phyloP scores from a whole-genome alignment of 2,888 invertebrate species.

The Eilema griseolum region DNA sequence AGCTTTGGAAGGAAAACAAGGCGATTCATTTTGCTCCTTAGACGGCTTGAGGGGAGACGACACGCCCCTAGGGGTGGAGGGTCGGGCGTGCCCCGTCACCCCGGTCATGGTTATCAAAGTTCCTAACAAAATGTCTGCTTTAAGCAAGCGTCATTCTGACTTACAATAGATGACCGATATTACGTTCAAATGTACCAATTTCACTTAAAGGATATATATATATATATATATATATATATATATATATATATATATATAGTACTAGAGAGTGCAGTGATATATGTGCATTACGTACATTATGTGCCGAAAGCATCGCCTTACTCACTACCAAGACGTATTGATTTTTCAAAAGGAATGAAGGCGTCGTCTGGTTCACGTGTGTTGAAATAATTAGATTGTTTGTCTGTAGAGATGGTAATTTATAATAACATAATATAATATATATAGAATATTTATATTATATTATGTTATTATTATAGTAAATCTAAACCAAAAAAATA shows the following conservation, averaged over 20 bases:
- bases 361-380: not conserved
- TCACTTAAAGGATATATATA: not conserved
- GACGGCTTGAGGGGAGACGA: slow-evolving; percentile 59
- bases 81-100: slow-evolving; percentile 66
- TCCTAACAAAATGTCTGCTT: slow-evolving; percentile 71
- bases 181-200: slow-evolving; percentile 10
- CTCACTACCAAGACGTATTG: not conserved
- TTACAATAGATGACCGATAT: slow-evolving; percentile 59
- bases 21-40: slow-evolving; percentile 66
- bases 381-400: not conserved
- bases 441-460: no score
- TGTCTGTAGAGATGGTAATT: not conserved
- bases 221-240: not conserved
- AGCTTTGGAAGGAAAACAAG: slow-evolving; percentile 69
- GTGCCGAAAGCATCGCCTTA: not conserved
- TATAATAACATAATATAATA: no score
- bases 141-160: slow-evolving; percentile 56
- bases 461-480: no score
- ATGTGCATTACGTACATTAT: not conserved
- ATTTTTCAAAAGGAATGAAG: slow-evolving; percentile 5
- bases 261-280: not conserved
- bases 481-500: not conserved
- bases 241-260: not conserved
- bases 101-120: slow-evolving; percentile 67
- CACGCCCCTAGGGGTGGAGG: slow-evolving; percentile 65